A percentile compares a stretch with the other conserved stretches of the same genome.
These are phyloP conservation scores for Scalopus aquaticus DNA, from an alignment of 2,113 vertebrate species.

Conservation along the genomic window DNA sequence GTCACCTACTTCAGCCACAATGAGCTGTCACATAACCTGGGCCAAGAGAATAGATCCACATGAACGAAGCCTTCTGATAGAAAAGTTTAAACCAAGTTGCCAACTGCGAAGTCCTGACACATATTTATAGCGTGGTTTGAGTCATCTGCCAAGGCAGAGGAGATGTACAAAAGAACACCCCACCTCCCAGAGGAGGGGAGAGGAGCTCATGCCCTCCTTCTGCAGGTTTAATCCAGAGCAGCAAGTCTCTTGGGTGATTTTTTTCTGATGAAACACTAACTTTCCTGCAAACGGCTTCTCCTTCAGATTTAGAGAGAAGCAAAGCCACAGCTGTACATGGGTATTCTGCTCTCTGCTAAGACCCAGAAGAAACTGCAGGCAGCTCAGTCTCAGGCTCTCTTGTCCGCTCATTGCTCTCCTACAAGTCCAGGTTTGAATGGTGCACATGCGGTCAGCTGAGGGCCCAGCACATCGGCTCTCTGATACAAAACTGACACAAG, in stretches of 20 bases:
- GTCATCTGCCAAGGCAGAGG: not conserved
- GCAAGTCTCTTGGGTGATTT: not conserved
- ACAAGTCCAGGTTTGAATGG: not conserved
- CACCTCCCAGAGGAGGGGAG: fast-evolving
- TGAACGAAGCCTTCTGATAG: not conserved
- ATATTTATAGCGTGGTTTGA: not conserved
- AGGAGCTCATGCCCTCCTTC: fast-evolving
- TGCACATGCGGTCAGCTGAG: too few species aligned
- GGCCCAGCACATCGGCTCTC: fast-evolving
- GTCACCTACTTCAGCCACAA: not conserved
- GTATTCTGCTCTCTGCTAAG: fast-evolving
- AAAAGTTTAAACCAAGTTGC: not conserved
- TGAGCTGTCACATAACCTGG: not conserved
- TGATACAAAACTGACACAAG: not conserved
- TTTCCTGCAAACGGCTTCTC: not conserved
- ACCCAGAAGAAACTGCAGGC: too few species aligned
- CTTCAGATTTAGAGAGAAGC: not conserved
- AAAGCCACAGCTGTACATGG: not conserved
- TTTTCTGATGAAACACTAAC: not conserved
- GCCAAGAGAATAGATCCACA: fast-evolving
- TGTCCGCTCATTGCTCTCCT: not conserved
- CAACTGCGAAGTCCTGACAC: not conserved
- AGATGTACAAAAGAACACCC: fast-evolving
- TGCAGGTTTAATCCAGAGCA: not conserved
- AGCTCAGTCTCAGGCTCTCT: fast-evolving